A percentile compares a stretch with the other conserved stretches of the same genome.
Conservation (phyloP, 1,140 invertebrate genomes). For the Zaprionus inermis region DNA sequence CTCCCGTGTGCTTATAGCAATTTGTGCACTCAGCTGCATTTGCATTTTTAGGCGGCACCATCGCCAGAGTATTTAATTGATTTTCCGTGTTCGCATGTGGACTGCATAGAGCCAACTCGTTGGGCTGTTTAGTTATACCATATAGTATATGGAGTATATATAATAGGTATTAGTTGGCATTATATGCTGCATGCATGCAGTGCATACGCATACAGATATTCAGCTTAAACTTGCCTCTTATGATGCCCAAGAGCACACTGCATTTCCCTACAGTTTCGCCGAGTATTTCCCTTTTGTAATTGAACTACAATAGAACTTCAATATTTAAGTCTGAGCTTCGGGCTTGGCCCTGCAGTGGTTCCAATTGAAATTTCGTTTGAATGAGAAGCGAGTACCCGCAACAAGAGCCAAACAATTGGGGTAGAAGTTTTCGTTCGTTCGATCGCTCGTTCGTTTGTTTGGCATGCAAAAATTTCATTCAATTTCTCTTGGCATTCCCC, state of each 20-base stretch:
- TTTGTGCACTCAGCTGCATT: conserved; percentile 31
- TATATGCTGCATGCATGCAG: not conserved
- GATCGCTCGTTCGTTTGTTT: not conserved
- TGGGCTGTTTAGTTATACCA: not conserved
- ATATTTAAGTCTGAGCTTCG: not conserved
- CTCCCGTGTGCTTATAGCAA: conserved; percentile 3
- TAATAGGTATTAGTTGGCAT: not conserved
- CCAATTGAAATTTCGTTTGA: not conserved
- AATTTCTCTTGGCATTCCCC: not conserved
- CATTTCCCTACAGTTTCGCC: not conserved
- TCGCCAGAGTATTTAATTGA: conserved; percentile 30
- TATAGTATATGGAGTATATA: not conserved
- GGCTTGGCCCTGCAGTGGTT: not conserved
- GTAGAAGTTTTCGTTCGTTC: not conserved
- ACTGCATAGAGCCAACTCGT: not conserved
- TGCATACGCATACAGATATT: not conserved
- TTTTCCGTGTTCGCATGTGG: conserved; percentile 16
- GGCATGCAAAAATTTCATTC: not conserved
- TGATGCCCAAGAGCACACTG: not conserved
- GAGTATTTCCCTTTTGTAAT: not conserved
- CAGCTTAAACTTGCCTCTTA: not conserved
- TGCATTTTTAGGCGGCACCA: conserved; percentile 30
- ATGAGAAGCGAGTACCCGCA: not conserved
- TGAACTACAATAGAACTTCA: not conserved
- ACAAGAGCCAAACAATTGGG: not conserved